Percentiles rank a stretch among this genome's conserved stretches.
phyloP scores from a whole-genome alignment of 2,888 invertebrate genomes.

The Crepidodera aurea region DNA sequence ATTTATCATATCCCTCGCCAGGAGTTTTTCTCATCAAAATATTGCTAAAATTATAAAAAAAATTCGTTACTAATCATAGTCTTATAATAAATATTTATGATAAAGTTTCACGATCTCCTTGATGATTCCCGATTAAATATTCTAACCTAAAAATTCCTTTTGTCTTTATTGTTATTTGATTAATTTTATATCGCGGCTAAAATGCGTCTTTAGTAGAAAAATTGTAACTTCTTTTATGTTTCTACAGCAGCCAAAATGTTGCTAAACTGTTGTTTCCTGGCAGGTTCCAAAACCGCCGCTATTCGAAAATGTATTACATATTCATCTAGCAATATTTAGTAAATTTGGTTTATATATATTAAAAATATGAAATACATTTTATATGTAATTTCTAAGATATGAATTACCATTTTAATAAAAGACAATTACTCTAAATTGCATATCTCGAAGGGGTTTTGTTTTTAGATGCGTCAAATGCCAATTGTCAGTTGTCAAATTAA shows the following conservation, averaged over 20 bases:
- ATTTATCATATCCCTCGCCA: no score
- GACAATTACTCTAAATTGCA: not conserved
- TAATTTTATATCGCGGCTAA: no score
- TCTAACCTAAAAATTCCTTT: not conserved
- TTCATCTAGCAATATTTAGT: conserved; percentile 1
- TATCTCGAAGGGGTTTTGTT: not conserved
- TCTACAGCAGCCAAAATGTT: no score
- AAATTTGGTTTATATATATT: not conserved
- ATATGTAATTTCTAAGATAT: not conserved
- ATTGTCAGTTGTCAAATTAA: no score
- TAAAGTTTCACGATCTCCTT: not conserved
- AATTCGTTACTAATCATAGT: no score
- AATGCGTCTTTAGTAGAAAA: no score
- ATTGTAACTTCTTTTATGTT: no score
- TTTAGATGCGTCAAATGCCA: not conserved
- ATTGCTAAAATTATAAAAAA: no score
- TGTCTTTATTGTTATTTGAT: no score
- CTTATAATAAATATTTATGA: not conserved
- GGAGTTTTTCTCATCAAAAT: no score
- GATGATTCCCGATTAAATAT: not conserved
- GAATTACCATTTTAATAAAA: not conserved
- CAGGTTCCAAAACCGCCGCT: not conserved
- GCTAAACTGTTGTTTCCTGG: not conserved
- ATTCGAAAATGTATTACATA: conserved; percentile 9
- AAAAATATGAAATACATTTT: conserved; percentile 5